phyloP scores from a whole-genome alignment of 2,888 invertebrate species.

The Alentia gelatinosa region DNA sequence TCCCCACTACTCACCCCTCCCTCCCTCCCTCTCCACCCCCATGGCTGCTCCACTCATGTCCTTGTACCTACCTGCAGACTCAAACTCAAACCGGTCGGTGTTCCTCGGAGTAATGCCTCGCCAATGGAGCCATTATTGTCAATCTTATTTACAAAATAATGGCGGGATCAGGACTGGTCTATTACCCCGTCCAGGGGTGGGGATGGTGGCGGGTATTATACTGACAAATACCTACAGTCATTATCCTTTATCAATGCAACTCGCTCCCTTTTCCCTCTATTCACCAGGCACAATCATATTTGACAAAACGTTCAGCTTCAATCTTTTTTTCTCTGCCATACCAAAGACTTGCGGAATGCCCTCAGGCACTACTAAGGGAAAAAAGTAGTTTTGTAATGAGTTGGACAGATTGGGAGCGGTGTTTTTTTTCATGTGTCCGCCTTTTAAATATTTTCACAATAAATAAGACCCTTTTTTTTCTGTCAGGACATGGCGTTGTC shows the following conservation, averaged over 20 bases:
- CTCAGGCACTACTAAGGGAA: not conserved
- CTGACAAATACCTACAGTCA: not conserved
- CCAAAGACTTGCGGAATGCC: not conserved
- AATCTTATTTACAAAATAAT: constrained; percentile 8
- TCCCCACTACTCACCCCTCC: not conserved
- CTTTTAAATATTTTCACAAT: not conserved
- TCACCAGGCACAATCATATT: not conserved
- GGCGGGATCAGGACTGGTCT: not conserved
- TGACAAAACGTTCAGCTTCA: not conserved
- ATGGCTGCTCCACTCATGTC: no score
- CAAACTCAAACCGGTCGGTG: not conserved
- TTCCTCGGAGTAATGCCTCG: not conserved
- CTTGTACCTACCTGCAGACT: not conserved
- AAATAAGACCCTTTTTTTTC: not conserved
- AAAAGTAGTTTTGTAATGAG: constrained; percentile 2
- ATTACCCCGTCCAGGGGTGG: not conserved
- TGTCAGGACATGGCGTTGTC: no score
- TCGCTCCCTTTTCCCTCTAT: not conserved
- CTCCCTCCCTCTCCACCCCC: no score
- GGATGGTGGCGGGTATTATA: not conserved
- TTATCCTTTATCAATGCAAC: not conserved
- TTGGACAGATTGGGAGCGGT: not conserved
- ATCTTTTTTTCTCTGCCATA: not conserved
- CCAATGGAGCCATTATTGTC: not conserved
- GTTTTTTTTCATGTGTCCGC: not conserved